Evolutionary conservation across 2,797 vertebrate genomes (phyloP), one percentile per base, ranked within the genome.

Genomic region (Myotis pilosus): DNA sequence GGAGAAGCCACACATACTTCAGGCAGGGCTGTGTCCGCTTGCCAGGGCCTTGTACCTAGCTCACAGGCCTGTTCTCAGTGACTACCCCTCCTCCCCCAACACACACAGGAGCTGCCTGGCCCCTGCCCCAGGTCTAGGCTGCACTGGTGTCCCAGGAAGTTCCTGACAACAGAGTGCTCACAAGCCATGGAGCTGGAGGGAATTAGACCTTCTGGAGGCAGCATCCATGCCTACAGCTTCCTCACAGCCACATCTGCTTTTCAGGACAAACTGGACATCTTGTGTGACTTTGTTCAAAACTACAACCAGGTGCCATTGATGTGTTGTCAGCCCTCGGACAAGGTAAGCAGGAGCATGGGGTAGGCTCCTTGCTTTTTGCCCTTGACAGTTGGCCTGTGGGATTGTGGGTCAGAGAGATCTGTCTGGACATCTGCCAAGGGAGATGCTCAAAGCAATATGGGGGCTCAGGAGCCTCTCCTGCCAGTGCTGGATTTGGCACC

Each of bases 291-390:
- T 96, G 98, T 99, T 97, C 98, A 98, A 97, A 98, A 98, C 19
- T 99, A 99, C 25, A 98, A 99, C 97, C 99, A 99, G 95, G 98
- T 99, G 36, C 99, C 99, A 36, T 97, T 99, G 85, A 99, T 99
- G 98, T 99, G 99, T 95, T 99, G 98, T 0, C 98, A 98, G 66
- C 98, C 98, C 86, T 99, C 98, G 95, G 98, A 99, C 66, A 98
- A 99, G 99, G 99, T 99, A 98, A 98, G 98, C 9, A 12, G 44
- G 13, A 15, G 85, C 33, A 71, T 25, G 87, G 49, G 41, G 33
- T n/a, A 30, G 47, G 6, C 22, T 28, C 16, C 44, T 11, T 2
- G 2, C 22, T 17, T n/a, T 60, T 86, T 23, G 38, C 51, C 38
- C 25, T 23, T 69, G n/a, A 57, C 33, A 25, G 0, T 83, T 41